phyloP scores from a whole-genome alignment of 1,140 invertebrate genomes.

The Conus betulinus region DNA sequence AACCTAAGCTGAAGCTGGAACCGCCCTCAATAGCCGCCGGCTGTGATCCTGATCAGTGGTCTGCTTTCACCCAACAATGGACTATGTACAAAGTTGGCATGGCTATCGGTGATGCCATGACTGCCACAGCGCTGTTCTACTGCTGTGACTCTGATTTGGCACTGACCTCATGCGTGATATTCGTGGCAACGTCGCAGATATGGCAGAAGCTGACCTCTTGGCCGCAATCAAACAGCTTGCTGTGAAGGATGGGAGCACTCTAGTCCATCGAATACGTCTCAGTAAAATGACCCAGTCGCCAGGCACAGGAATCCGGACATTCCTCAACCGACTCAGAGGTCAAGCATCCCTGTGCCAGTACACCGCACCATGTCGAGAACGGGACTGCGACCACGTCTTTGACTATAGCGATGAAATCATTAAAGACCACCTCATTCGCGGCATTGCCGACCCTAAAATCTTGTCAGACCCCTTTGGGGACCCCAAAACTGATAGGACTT shows the following conservation, averaged over 20 bases:
- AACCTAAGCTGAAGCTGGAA: conserved; percentile 44
- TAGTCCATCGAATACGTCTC: conserved; percentile 48
- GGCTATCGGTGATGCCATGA: background rate
- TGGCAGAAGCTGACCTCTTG: conserved; percentile 43
- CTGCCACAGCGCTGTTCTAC: conserved; percentile 39
- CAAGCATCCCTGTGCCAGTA: conserved; percentile 49
- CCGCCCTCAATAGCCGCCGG: conserved; percentile 27
- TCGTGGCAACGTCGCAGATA: conserved; percentile 41
- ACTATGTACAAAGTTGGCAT: conserved; percentile 18
- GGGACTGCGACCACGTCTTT: conserved; percentile 27
- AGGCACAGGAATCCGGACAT: conserved; percentile 48
- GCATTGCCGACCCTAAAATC: conserved; percentile 39
- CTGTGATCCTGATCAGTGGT: conserved; percentile 48
- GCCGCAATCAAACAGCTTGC: conserved; percentile 44
- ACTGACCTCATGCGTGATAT: conserved; percentile 47
- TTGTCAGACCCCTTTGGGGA: conserved; percentile 46
- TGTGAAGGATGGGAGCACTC: conserved; percentile 46
- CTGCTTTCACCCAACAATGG: conserved; percentile 41
- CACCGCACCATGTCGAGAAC: conserved; percentile 29
- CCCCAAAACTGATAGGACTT: conserved; percentile 46
- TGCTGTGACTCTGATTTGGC: conserved; percentile 51
- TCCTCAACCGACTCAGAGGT: conserved; percentile 35
- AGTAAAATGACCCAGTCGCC: conserved; percentile 53
- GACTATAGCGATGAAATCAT: conserved; percentile 50
- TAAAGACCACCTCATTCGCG: conserved; percentile 44